Base-by-base conservation (phyloP, 2,888 invertebrate genomes). In the Brachycybe producta region DNA sequence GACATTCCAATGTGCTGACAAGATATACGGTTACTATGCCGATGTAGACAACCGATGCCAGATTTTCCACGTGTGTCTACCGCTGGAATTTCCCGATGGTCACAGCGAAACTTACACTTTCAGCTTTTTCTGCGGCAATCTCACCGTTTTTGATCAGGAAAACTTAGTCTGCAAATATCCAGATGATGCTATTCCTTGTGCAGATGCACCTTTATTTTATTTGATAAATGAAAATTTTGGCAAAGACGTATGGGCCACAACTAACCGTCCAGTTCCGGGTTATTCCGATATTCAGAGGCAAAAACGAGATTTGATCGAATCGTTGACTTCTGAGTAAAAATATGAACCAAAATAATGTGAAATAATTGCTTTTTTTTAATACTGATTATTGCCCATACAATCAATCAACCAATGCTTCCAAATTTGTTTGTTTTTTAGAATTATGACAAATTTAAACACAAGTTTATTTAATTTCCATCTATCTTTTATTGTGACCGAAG, bases 91-190 rank as follows among this genome's bases (percentile, higher is more conserved):
- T 32, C 51, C 51, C 7, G 51, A 51, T 35, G 24, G 32, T 21
- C 36, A 45, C 17, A 46, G 26, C n/a, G 51, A 51, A 45, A 51
- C 38, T 4, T 51, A 38, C 24, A 51, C 51, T n/a, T 51, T 45
- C 21, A 51, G 52, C 49, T 57, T 57, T 48, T 49, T 57, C 51
- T 57, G 57, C 48, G 54, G 54, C 24, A 57, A 57, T 43, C 54
- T 55, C 26, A 57, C 57, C 21, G 49, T 60, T 1, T 60, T 60
- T 49, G 56, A 60, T 43, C 60, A 60, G 51, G 51, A 58, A 28
- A 54, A 55, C 11, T 51, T 60, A 23, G 57, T 58, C 3, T 60
- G 60, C 46, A 47, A 54, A 11, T 52, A 56, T 40, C 55, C 55
- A 5, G 56, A 54, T 21, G 57, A 58, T 17, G 57, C 58, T 17